Evolutionary conservation across 2,888 invertebrate species (phyloP).

Genomic region (Byasa hedistus): DNA sequence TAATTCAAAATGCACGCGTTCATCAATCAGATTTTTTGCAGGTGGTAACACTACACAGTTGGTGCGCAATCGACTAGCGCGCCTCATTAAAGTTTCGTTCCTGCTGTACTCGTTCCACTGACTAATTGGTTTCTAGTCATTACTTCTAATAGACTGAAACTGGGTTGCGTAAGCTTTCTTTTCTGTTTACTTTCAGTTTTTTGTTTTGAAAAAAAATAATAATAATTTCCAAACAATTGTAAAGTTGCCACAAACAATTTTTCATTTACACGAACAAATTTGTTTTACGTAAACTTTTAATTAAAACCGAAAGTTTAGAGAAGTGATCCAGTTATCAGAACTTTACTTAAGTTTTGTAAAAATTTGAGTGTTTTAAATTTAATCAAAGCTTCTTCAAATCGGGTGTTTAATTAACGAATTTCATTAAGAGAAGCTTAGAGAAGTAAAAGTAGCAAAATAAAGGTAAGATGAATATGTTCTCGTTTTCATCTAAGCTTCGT

Average conservation of each 20-base stretch:
- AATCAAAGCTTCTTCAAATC: neutral
- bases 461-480: neutral
- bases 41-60: constrained; percentile 5
- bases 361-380: neutral
- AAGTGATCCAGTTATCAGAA: neutral
- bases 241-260: constrained; percentile 10
- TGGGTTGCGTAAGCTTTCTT: constrained; percentile 12
- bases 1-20: constrained; percentile 6
- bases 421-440: no score
- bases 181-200: constrained; percentile 15
- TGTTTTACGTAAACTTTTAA: constrained; percentile 12
- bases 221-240: constrained; percentile 1
- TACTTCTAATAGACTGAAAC: constrained; percentile 24
- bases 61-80: constrained; percentile 6
- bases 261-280: neutral
- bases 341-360: neutral
- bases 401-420: neutral
- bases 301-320: constrained; percentile 8
- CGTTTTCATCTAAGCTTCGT: neutral
- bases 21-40: constrained; percentile 16
- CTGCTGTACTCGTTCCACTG: constrained; percentile 17
- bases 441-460: no score
- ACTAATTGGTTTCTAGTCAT: constrained; percentile 28
- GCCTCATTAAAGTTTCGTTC: constrained; percentile 25
- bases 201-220: constrained; percentile 11